Evolutionary conservation across 2,113 vertebrate genomes (phyloP), one percentile per base, ranked within the genome.

Genomic region (Paedocypris sp.): DNA sequence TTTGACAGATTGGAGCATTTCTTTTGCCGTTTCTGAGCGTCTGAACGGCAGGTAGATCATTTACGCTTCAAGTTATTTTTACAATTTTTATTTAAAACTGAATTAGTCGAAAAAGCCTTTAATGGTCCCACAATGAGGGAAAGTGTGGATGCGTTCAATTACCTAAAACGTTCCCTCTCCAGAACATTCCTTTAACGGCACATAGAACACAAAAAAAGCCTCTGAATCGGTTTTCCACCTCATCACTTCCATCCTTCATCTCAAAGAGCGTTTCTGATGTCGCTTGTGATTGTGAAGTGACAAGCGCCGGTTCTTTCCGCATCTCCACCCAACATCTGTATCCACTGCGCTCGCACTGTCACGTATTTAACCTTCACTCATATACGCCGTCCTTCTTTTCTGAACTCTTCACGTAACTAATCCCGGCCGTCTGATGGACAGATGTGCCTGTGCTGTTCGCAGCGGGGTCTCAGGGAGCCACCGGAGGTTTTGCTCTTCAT

Each of bases 261-360:
- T 26, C 50, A 46, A 54, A 53, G 29, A 54, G 41, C 49, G 53
- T 57, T 49, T 54, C 32, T 12, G 12, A 60, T 33, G 31, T 54
- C 15, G 13, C 23, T 57, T 26, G 22, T 26, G 15, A 60, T 33
- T 62, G 43, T 4, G 36, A 45, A 11, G 16, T 32, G 9, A n/a
- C 43, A 43, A 33, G 38, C 18, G 18, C 26, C 50, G 22, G 10
- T 39, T 47, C 32, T 31, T 19, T 18, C 45, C 31, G 11, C 18
- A n/a, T 22, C 8, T 7, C 12, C 9, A 22, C 11, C 35, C 13
- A 13, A 19, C 3, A 33, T 19, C 15, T 32, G 39, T 57, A 43
- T 56, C 36, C 23, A 48, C 33, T 31, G 53, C 19, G 38, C 38
- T 32, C 32, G 38, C 53, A 43, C 29, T 6, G 4, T 10, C 50